These are phyloP conservation scores for Lineus longissimus DNA, from an alignment of 1,140 invertebrate species.

Conservation along the genomic window DNA sequence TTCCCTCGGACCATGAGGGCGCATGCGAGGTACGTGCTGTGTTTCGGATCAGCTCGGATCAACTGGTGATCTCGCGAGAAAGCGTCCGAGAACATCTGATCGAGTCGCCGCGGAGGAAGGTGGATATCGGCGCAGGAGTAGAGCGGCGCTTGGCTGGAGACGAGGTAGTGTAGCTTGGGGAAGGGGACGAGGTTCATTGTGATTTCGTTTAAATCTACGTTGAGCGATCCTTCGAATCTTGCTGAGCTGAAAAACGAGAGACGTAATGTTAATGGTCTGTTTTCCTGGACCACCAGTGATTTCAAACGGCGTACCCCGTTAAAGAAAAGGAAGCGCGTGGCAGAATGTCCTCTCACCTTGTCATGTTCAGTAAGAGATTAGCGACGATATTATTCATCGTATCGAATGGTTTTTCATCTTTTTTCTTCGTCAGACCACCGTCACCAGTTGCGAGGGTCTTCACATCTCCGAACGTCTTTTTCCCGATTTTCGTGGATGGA, in stretches of 20 bases:
- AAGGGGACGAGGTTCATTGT: slow-evolving; percentile 56
- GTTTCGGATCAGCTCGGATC: slow-evolving; percentile 47
- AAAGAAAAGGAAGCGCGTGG: too few species aligned
- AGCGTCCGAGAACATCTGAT: slow-evolving; percentile 55
- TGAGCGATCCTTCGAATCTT: slow-evolving; percentile 50
- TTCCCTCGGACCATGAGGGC: slow-evolving; percentile 53
- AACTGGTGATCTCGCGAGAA: slow-evolving; percentile 52
- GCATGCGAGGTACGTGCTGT: slow-evolving; percentile 53
- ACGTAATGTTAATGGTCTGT: not conserved
- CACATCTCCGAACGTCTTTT: slow-evolving; percentile 32
- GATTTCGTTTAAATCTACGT: slow-evolving; percentile 57
- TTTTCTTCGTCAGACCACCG: slow-evolving; percentile 30
- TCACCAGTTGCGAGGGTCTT: slow-evolving; percentile 33
- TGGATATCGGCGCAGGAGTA: slow-evolving; percentile 43
- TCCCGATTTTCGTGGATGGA: slow-evolving; percentile 38
- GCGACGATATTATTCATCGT: slow-evolving; percentile 57
- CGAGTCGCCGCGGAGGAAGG: slow-evolving; percentile 43
- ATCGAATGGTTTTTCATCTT: slow-evolving; percentile 52
- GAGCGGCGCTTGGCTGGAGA: slow-evolving; percentile 52
- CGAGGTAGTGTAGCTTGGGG: slow-evolving; percentile 53
- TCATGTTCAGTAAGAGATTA: slow-evolving; percentile 55
- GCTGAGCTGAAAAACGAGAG: slow-evolving; percentile 37
- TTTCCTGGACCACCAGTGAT: not conserved
- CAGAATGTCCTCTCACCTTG: too few species aligned
- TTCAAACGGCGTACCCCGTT: too few species aligned